These are phyloP conservation scores for Mesitornis unicolor DNA, from an alignment of 2,113 vertebrate genomes.

Conservation along the genomic window DNA sequence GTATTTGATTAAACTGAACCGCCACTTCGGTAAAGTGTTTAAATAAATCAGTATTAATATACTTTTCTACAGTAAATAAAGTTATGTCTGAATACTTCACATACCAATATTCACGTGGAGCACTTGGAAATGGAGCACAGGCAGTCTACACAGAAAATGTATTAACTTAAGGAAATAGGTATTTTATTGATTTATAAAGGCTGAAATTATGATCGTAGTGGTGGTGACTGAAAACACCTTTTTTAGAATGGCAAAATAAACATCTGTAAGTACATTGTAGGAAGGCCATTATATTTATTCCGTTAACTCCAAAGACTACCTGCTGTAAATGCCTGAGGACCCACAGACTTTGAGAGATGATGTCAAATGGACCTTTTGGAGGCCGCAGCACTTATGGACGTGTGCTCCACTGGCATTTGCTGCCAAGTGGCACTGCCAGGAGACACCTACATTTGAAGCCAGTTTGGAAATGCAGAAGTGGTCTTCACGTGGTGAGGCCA, in stretches of 20 bases:
- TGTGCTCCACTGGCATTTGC: accelerated
- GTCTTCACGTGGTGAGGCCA: background rate
- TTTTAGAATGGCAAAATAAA: background rate
- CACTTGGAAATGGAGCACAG: constrained; percentile 40
- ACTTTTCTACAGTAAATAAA: constrained; percentile 69
- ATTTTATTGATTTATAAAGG: constrained; percentile 18
- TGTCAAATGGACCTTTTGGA: background rate
- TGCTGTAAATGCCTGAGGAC: background rate
- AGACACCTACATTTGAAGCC: background rate
- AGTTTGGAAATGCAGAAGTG: background rate
- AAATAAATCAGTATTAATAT: constrained; percentile 75
- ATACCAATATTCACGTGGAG: constrained; percentile 48
- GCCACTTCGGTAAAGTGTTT: constrained; percentile 61
- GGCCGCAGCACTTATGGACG: accelerated
- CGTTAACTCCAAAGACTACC: background rate
- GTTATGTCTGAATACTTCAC: constrained; percentile 55
- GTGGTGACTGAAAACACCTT: background rate
- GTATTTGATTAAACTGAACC: constrained; percentile 69
- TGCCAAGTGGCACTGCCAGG: background rate
- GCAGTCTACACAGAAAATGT: background rate
- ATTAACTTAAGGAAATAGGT: constrained; percentile 28
- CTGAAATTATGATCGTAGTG: background rate
- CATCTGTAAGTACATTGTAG: background rate
- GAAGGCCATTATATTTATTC: background rate
- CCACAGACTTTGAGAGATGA: background rate